These are phyloP conservation scores for Lutraria rhynchaena DNA, from an alignment of 1,140 invertebrate genomes.

Conservation along the genomic window DNA sequence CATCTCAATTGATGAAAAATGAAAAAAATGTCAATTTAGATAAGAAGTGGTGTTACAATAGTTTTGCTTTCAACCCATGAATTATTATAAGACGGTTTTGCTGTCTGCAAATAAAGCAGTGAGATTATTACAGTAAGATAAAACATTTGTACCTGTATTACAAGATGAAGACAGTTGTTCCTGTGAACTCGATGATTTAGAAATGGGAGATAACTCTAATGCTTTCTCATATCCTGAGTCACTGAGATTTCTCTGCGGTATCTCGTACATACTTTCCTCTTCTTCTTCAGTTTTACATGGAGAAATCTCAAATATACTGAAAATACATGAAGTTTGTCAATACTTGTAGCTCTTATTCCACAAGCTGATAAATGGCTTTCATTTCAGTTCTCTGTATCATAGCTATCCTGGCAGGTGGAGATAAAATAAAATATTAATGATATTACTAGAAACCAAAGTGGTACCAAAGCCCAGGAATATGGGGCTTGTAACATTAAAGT, in stretches of 20 bases:
- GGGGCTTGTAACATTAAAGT: no score
- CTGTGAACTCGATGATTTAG: slow-evolving; percentile 37
- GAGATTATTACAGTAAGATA: no score
- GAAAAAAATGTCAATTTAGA: no score
- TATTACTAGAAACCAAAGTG: no score
- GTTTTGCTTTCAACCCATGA: no score
- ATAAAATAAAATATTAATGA: background rate
- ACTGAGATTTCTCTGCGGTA: slow-evolving; percentile 33
- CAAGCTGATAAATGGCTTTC: background rate
- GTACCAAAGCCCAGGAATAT: no score
- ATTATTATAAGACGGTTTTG: no score
- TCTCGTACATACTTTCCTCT: slow-evolving; percentile 55
- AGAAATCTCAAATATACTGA: background rate
- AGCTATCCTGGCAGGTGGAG: background rate
- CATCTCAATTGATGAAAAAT: no score
- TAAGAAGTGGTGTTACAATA: no score
- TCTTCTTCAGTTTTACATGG: slow-evolving; percentile 24
- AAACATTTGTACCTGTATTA: no score
- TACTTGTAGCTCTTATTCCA: background rate
- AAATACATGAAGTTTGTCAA: background rate
- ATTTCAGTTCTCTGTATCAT: background rate
- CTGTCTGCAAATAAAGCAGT: no score
- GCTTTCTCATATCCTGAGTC: slow-evolving; percentile 60
- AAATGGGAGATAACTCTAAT: slow-evolving; percentile 32
- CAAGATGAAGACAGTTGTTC: slow-evolving; percentile 10